These are phyloP conservation scores for Halcyon smyrnensis DNA, from an alignment of 2,797 vertebrate species.

Conservation along the genomic window DNA sequence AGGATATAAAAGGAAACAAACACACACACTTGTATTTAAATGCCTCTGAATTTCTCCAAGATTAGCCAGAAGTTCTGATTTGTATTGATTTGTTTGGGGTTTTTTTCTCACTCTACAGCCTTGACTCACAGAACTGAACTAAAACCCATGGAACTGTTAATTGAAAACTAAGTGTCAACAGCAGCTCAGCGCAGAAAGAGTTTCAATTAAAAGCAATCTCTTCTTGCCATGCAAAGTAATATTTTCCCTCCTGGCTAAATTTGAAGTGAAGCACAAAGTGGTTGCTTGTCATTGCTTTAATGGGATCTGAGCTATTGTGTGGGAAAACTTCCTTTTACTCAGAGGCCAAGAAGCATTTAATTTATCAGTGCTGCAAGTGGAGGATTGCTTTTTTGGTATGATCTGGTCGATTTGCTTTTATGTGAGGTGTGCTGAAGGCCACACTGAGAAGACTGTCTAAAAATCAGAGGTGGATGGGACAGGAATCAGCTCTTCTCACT, in stretches of 20 bases:
- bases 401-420: background rate
- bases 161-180: constrained; percentile 48
- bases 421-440: background rate
- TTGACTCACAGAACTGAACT: background rate
- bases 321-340: constrained; percentile 44
- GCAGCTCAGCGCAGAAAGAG: background rate
- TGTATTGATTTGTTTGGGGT: background rate
- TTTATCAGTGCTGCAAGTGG: background rate
- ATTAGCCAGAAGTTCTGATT: background rate
- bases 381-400: background rate
- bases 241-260: constrained; percentile 61
- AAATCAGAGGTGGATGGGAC: background rate
- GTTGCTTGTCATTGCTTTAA: constrained; percentile 53
- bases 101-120: background rate
- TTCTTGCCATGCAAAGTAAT: background rate
- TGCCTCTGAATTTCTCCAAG: background rate
- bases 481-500: background rate
- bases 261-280: constrained; percentile 54
- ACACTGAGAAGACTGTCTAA: background rate
- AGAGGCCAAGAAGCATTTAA: constrained; percentile 20
- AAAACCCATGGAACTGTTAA: constrained; percentile 32
- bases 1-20: background rate
- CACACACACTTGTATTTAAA: background rate
- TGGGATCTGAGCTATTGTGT: constrained; percentile 50
- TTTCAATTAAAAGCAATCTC: constrained; percentile 55